Conservation (phyloP, 2,888 invertebrate species). For the Macrosiphum euphorbiae region DNA sequence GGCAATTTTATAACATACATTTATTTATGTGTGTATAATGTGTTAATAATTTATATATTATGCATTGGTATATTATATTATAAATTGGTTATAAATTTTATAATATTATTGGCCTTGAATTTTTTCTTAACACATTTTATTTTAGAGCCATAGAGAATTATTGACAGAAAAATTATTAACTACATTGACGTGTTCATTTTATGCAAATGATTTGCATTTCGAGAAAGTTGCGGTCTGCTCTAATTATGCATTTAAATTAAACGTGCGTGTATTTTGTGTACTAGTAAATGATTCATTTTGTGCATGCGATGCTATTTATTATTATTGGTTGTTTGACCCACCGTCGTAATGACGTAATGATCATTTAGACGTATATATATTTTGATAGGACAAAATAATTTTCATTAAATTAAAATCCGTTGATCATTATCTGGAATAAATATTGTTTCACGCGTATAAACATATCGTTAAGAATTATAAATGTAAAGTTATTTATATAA, state of each 20-base stretch:
- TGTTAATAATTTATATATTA: neutral
- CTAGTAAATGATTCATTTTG: neutral
- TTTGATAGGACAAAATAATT: conserved; percentile 5
- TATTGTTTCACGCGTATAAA: neutral
- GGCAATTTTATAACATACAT: neutral
- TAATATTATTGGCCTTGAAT: neutral
- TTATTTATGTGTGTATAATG: neutral
- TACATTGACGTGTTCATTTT: neutral
- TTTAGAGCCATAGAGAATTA: neutral
- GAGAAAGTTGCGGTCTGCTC: neutral
- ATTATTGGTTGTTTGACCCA: conserved; percentile 24
- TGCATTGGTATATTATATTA: neutral
- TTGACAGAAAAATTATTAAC: neutral
- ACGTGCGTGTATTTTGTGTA: conserved; percentile 10
- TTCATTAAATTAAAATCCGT: neutral
- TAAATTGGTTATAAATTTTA: neutral
- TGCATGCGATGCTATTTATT: conserved; percentile 27
- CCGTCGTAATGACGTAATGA: conserved; percentile 15
- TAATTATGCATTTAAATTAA: conserved; percentile 37
- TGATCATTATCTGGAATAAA: neutral
- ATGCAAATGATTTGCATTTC: conserved; percentile 19
- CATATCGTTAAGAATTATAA: neutral
- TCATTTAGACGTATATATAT: neutral
- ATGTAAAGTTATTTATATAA: neutral
- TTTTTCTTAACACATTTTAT: conserved; percentile 16